Evolutionary conservation across 1,140 invertebrate species (phyloP), one percentile per base, ranked within the genome.

Genomic region (Asobara japonica): DNA sequence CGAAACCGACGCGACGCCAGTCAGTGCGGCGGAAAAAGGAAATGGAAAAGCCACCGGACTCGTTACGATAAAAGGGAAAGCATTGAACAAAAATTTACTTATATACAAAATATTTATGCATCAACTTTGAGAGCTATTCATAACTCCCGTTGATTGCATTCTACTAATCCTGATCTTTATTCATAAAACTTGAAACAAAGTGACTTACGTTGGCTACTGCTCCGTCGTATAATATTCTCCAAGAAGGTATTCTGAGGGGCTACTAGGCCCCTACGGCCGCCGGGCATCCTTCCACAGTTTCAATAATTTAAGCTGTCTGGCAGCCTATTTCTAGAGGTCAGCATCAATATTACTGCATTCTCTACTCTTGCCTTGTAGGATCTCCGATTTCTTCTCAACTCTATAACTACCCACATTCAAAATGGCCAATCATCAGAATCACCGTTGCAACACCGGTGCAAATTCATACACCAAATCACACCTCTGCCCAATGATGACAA

Each of bases 201-300:
- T 13, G 70, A 96, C 97, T 97, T 91, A 99, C 98, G 96, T 91
- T 99, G 96, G 81, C 96, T 97, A 86, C 96, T 97, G 80, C 96
- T 99, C 86, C 97, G 92, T 79, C 97, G 90, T 79, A 99, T 98
- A 89, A 99, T 98, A 89, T 98, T 99, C 89, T 99, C 98, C 80
- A 99, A 90, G 89, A 99, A 99, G 79, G 98, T 99, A 89, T 99
- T 99, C 90, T 99, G 98, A 81, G 98, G 98, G 90, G 98, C 98
- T 83, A 99, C 98, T 79, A 99, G 93, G 88, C 98, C 98, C 92
- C 96, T 92, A 85, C 96, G 92, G 89, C 96, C 96, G 86, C 96
- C 96, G 88, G 96, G 95, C 96, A 97, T 97, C 90, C 89, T 94
- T 86, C 77, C 75, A 75, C 76, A 66, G 51, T 81, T 83, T 74